A percentile compares a stretch with the other conserved stretches of the same genome.
Evolutionary conservation across 2,888 invertebrate genomes (phyloP).

Genomic region (Drosophila kanekoi): DNA sequence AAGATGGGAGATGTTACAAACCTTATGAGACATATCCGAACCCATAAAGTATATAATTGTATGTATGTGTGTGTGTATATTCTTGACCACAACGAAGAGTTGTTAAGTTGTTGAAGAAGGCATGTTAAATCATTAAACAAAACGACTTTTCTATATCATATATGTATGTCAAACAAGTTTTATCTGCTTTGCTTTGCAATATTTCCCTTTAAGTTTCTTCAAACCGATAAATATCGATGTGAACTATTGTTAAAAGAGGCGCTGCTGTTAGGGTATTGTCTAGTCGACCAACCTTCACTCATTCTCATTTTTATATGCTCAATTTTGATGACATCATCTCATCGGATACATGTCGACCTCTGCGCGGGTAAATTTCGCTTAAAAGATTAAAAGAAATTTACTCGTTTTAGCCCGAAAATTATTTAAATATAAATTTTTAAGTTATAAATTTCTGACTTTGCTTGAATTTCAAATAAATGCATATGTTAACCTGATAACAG

Average conservation of each 20-base stretch:
- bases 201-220: too few species aligned
- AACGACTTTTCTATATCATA: too few species aligned
- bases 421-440: too few species aligned
- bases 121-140: too few species aligned
- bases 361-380: conserved; percentile 12
- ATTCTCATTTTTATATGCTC: neutral
- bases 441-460: neutral
- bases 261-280: neutral
- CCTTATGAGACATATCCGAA: neutral
- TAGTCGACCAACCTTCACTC: neutral
- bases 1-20: neutral
- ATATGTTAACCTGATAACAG: neutral
- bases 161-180: too few species aligned
- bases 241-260: too few species aligned
- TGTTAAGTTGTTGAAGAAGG: too few species aligned
- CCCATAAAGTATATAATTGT: neutral
- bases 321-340: conserved; percentile 44
- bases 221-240: too few species aligned
- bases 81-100: too few species aligned
- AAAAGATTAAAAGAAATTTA: conserved; percentile 4
- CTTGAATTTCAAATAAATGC: neutral
- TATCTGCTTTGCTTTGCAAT: too few species aligned
- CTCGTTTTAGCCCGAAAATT: neutral
- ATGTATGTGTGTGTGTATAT: neutral
- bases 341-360: conserved; percentile 25